Base-by-base conservation (phyloP, 2,797 vertebrate genomes). In the Clarias pachynema region DNA sequence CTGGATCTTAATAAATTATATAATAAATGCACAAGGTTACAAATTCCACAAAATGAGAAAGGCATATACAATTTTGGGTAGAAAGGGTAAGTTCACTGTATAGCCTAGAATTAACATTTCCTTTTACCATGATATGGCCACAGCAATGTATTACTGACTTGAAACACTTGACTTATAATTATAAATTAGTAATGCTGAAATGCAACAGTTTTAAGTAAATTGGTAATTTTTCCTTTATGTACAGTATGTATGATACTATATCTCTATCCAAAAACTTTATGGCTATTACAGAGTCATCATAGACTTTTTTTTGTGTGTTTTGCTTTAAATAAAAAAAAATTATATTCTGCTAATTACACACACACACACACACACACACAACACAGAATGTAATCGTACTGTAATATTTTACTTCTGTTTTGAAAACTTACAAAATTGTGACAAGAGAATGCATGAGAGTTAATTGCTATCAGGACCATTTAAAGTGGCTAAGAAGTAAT, bases 381-480 rank as follows among this genome's bases (percentile, higher is more conserved):
- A 53, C 3, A 53, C 2, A 44, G 12, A 15, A 56, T 56, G n/a
- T 7, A 56, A 74, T 53, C 15, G 26, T 44, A 73, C 26, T 59
- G 40, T 44, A 44, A 44, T 44, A 0, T 44, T 7, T 44, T 40
- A 40, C 37, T 6, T 40, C 37, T 40, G 31, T 0, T 57, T 75
- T 34, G 18, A 3, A 5, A 0, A 77, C 31, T 34, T 56, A 31
- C 37, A 70, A 66, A 85, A 69, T 14, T 65, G 88, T 87, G 83
- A 91, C 72, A 87, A 84, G 88, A 78, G 81, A 90, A 85, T 85
- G 63, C 83, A 87, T 86, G 83, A 86, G 69, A 86, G 85, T 79
- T 89, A 85, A 92, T 88, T 81, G 86, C 84, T 92, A 91, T 92
- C 86, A 90, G 89, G 86, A 89, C 83, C 89, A 89, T 83, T 78